Base-by-base conservation (phyloP, 2,888 invertebrate genomes). In the Agrenia bidenticulata region DNA sequence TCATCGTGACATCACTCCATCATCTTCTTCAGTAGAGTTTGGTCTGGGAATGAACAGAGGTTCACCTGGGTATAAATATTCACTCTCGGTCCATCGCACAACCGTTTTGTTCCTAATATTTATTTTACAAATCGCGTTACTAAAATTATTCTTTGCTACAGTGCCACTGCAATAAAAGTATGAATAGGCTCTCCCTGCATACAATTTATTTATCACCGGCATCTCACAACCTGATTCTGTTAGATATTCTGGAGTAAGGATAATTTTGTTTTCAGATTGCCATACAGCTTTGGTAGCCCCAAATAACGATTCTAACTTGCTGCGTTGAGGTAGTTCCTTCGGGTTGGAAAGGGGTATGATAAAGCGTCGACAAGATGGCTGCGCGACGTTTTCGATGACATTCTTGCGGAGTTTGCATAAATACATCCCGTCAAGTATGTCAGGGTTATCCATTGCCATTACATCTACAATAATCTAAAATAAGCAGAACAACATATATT, bases 121-220 rank as follows among this genome's bases (percentile, higher is more conserved):
- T 41, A 76, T 49, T 61, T 76, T 76, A 45, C 59, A 75, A 70
- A 80, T 79, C 23, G 79, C 70, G 62, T 79, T 78, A 21, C 74
- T 72, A 68, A 77, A 79, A 2, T 68, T 53, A 72, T 79, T 70
- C 63, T 76, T 64, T 32, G 78, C 79, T 51, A 77, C 78, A n/a
- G 78, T 77, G 19, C 79, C 79, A 59, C 81, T 80, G 58, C 82
- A 83, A 71, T 83, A 84, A 53, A 79, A 78, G 74, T 80, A 84
- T 60, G 79, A 77, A 77, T 83, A 82, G 60, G 80, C 79, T 67
- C 78, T 79, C 23, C 73, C 72, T 21, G 53, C 19, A 64, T 77
- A 78, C 21, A 77, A 74, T 64, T 79, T 80, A 77, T 83, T 83
- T 61, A 83, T 80, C 9, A 80, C 78, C 1, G 84, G 84, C 67